These are phyloP conservation scores for Drosophila formosana DNA, from an alignment of 2,888 invertebrate species.

Conservation along the genomic window DNA sequence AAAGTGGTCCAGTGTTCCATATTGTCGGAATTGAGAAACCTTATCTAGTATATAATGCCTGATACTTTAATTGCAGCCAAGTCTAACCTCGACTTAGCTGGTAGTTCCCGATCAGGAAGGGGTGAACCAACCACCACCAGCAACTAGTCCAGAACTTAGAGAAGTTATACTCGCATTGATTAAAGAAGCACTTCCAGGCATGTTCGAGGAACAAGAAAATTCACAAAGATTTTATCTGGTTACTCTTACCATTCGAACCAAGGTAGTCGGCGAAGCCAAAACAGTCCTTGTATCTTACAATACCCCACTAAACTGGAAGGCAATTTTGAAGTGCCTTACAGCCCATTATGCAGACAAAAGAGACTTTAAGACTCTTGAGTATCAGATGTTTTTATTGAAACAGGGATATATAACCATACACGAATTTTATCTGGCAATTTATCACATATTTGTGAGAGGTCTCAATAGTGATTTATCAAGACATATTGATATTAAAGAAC, in stretches of 20 bases:
- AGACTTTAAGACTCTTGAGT: background rate
- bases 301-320: background rate
- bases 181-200: background rate
- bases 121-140: background rate
- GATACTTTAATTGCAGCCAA: too few relatives aligned
- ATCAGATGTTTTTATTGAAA: background rate
- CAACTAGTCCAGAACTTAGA: background rate
- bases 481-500: background rate
- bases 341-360: background rate
- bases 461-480: background rate
- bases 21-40: too few relatives aligned
- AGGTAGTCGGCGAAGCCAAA: background rate
- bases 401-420: background rate
- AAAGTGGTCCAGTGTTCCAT: too few relatives aligned
- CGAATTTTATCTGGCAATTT: conserved; percentile 5
- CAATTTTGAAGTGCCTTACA: background rate
- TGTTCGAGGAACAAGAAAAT: background rate
- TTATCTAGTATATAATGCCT: too few relatives aligned
- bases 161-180: background rate
- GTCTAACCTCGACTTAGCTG: too few relatives aligned
- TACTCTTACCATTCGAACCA: background rate
- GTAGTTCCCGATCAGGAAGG: background rate
- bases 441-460: background rate
- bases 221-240: background rate
- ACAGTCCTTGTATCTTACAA: background rate